These are phyloP conservation scores for Probaryconus sp. DNA, from an alignment of 1,140 invertebrate species.

Conservation along the genomic window DNA sequence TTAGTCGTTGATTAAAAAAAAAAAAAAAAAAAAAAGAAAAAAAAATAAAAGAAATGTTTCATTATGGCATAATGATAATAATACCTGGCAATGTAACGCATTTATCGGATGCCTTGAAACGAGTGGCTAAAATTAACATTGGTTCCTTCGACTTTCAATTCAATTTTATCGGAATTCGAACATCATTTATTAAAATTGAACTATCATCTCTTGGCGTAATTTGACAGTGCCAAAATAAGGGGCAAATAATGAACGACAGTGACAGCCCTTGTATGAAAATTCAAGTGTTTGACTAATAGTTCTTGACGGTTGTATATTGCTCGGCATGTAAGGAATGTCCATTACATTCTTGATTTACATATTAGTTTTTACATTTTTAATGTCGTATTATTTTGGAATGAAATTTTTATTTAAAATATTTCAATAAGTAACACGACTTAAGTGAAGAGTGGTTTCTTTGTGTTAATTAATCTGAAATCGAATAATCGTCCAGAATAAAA, in stretches of 20 bases:
- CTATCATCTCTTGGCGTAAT: conserved; percentile 27
- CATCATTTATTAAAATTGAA: conserved; percentile 50
- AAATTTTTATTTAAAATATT: too few relatives aligned
- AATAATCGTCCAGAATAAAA: conserved; percentile 50
- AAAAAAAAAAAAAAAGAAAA: not conserved
- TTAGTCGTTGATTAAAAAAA: conserved; percentile 24
- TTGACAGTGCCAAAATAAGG: conserved; percentile 45
- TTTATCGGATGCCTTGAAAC: too few relatives aligned
- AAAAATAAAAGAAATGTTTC: too few relatives aligned
- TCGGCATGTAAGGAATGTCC: conserved; percentile 42
- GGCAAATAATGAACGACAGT: conserved; percentile 70
- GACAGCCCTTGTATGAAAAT: conserved; percentile 74
- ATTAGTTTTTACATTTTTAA: not conserved
- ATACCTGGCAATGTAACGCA: not conserved
- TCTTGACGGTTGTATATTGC: conserved; percentile 26
- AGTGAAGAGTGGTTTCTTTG: too few relatives aligned
- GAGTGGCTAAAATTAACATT: conserved; percentile 34
- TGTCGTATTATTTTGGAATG: too few relatives aligned
- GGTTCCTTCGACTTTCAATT: conserved; percentile 17
- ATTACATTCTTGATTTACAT: conserved; percentile 51
- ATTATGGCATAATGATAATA: conserved; percentile 27
- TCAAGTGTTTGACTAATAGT: conserved; percentile 72
- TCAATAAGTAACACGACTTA: too few relatives aligned
- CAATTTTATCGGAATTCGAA: conserved; percentile 28
- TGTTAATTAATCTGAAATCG: not conserved